Percentiles rank a stretch among this genome's conserved stretches.
These are phyloP conservation scores for human DNA, from an alignment of 2,113 vertebrate genomes.

Conservation along the genomic window GRCh38 chrX:144824001-144824500, in stretches of 20 bases:
- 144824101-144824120: not conserved
- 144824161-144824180: not conserved
- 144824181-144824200: conserved; percentile 2
- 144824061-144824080: not conserved
- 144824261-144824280: conserved; percentile 3
- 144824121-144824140: not conserved
- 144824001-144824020: not conserved
- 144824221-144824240: not conserved
- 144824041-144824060: conserved; percentile 2
- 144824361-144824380: not conserved
- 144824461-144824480: not conserved
- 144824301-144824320: conserved; percentile 22
- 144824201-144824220: conserved; percentile 29
- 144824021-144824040: not conserved
- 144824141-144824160: conserved; percentile 1
- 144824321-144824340: not conserved
- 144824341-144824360: not conserved
- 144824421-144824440: not conserved
- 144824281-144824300: not conserved
- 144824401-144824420: not conserved
- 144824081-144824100: not conserved
- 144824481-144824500: not conserved
- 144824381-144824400: not conserved
- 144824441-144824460: not conserved
- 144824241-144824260: conserved; percentile 12